A percentile compares a stretch with the other conserved stretches of the same genome.
phyloP scores from a whole-genome alignment of 2,113 vertebrate genomes.

The Propithecus coquereli region DNA sequence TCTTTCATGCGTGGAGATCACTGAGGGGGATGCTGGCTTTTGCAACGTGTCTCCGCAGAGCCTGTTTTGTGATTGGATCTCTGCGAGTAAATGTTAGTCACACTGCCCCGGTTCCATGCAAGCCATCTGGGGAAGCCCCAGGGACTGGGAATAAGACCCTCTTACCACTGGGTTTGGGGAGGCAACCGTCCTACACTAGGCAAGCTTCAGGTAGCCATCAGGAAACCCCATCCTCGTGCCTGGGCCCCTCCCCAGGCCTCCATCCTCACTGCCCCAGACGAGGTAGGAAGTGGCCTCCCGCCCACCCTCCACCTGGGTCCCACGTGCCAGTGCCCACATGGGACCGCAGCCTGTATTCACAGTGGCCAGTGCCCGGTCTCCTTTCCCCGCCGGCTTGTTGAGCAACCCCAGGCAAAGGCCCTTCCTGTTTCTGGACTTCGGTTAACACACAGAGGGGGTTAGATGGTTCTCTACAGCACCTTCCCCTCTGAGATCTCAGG shows the following conservation, averaged over 20 bases:
- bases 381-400: background rate
- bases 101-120: accelerated
- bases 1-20: background rate
- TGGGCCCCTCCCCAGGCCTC: background rate
- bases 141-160: background rate
- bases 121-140: background rate
- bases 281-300: background rate
- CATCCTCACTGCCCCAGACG: background rate
- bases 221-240: background rate
- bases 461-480: background rate
- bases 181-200: accelerated
- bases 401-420: accelerated
- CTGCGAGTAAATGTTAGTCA: background rate
- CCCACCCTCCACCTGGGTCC: background rate
- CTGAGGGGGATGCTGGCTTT: background rate
- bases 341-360: background rate
- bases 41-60: background rate
- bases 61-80: accelerated
- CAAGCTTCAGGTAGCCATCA: background rate
- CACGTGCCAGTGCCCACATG: no score
- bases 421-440: background rate
- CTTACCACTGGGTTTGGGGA: background rate
- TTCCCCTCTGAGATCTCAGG: background rate
- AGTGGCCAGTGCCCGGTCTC: background rate
- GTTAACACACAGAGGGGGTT: background rate